Base-by-base conservation (phyloP, 2,113 vertebrate genomes). In the Engystomops pustulosus region DNA sequence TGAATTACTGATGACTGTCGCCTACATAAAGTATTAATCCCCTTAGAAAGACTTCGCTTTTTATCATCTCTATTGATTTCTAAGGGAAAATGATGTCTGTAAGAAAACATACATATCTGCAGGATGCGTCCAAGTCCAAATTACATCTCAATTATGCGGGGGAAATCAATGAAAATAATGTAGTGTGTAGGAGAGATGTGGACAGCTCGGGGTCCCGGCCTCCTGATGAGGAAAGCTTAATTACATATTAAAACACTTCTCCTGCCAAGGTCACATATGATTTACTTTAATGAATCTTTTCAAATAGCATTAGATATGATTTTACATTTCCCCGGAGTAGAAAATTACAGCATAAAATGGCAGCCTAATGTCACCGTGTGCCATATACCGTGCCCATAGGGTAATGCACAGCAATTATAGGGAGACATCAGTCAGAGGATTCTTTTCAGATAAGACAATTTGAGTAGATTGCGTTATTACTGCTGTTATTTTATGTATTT, bases 141-240 rank as follows among this genome's bases (percentile, higher is more conserved):
- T 80, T 67, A 80, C 60, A 65, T 67, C 60, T 79, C 78, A 47
- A 68, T 80, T 68, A 80, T 25, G 14, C 60, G n/a, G 78, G 23
- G 15, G 41, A 68, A 68, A 80, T 72, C 68, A 32, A 82, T 82
- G 36, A 74, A 47, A 71, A 82, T 71, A 71, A 82, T 49, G 62
- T 58, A 74, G 36, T 83, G 36, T 74, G 70, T 49, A 36, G 60
- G 10, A 15, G 60, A 30, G 34, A 20, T 23, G 74, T 25, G 41
- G 62, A 49, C 23, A 68, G 51, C 14, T 5, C 12, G 36, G 14
- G 8, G 23, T 32, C 9, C 38, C 14, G 30, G 8, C 69, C 49
- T 65, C 32, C 17, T 34, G 18, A n/a, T 7, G 25, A 75, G 68
- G 34, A n/a, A 38, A 10, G 30, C 55, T 83, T 75, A 44, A 75